Percentiles rank a stretch among this genome's conserved stretches.
Conservation (phyloP, 1,140 invertebrate species). For the Globodera rostochiensis region DNA sequence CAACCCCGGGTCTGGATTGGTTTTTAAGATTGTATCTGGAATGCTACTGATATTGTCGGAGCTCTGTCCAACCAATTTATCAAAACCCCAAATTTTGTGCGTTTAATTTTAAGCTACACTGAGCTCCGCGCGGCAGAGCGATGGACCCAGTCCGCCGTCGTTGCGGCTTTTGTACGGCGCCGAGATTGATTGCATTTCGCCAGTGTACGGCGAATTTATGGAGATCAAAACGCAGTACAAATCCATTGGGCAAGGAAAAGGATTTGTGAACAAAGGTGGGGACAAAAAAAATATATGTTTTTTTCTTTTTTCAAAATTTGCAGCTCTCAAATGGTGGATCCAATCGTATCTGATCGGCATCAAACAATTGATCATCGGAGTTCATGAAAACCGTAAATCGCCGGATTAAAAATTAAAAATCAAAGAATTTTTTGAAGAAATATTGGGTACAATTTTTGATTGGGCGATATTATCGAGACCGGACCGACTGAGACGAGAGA, state of each 20-base stretch:
- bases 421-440: neutral
- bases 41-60: too few species aligned
- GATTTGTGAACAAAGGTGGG: constrained; percentile 24
- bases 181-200: constrained; percentile 30
- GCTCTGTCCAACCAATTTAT: too few species aligned
- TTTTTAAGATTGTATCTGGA: too few species aligned
- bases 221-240: constrained; percentile 28
- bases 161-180: constrained; percentile 26
- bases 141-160: neutral
- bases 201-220: constrained; percentile 10
- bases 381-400: constrained; percentile 6
- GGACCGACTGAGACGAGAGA: too few species aligned
- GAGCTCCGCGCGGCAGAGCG: neutral
- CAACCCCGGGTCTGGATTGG: too few species aligned
- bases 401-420: neutral
- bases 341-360: constrained; percentile 25
- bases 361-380: constrained; percentile 14
- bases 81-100: too few species aligned
- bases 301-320: neutral
- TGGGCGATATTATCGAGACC: too few species aligned
- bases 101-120: neutral
- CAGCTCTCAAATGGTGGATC: constrained; percentile 24
- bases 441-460: too few species aligned
- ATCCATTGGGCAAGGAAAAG: constrained; percentile 14
- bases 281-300: neutral